Conservation (phyloP, 2,888 invertebrate genomes). For the Epirrhoe tristata region DNA sequence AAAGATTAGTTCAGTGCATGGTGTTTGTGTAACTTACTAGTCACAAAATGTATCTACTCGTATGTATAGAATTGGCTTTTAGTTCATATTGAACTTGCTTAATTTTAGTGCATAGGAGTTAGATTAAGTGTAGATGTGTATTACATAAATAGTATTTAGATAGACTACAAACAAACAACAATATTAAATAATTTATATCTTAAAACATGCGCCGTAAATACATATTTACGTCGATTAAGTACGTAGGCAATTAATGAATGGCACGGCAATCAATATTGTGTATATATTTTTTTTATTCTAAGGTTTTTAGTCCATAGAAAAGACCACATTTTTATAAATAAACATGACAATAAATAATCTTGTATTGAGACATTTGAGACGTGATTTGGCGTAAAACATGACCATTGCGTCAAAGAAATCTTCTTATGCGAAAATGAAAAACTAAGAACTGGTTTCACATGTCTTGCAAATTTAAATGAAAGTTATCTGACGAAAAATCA, state of each 20-base stretch:
- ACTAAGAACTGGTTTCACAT: too few relatives aligned
- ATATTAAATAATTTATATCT: slow-evolving; percentile 2
- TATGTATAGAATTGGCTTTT: too few relatives aligned
- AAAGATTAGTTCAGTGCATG: too few relatives aligned
- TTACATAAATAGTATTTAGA: slow-evolving; percentile 11
- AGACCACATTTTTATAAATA: slow-evolving; percentile 18
- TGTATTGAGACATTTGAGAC: background rate
- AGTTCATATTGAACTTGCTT: background rate
- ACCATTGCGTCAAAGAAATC: too few relatives aligned
- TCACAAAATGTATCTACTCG: too few relatives aligned
- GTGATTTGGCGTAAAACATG: background rate
- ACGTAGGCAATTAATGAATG: slow-evolving; percentile 23
- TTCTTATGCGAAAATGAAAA: too few relatives aligned
- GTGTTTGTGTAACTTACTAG: too few relatives aligned
- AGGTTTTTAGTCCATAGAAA: slow-evolving; percentile 27
- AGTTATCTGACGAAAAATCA: background rate
- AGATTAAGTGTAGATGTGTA: slow-evolving; percentile 7
- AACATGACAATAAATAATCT: background rate
- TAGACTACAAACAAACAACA: slow-evolving; percentile 23
- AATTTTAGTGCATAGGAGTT: background rate
- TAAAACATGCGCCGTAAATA: background rate
- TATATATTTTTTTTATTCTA: slow-evolving; percentile 13
- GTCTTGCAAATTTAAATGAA: too few relatives aligned
- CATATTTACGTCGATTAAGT: slow-evolving; percentile 24
- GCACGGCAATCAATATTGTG: slow-evolving; percentile 14